Base-by-base conservation (phyloP, 2,888 invertebrate species). In the Tortricodes alternella region DNA sequence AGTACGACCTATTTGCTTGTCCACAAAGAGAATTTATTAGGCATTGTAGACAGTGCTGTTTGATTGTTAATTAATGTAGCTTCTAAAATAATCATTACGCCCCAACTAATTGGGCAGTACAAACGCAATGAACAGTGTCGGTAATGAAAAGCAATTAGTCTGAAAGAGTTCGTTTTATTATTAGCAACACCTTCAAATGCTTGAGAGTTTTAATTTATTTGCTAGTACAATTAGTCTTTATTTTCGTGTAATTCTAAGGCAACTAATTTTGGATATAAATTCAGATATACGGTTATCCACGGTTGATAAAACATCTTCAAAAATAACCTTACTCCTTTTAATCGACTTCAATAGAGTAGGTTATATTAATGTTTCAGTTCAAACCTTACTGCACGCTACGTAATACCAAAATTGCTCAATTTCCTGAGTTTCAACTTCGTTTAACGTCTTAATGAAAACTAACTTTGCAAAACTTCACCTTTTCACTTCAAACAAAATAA, bases 361-460 rank as follows among this genome's bases (percentile, higher is more conserved):
- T 29, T 29, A 29, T 29, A n/a, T 44, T 29, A 29, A 56, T 11
- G 27, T 29, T 13, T 13, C 23, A 38, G 44, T 49, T 56, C 21
- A 38, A 38, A 32, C 32, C 38, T 34, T 55, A 55, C 66, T 62
- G 64, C 74, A 74, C 73, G 77, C 71, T 70, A 74, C 63, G 69
- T 78, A 76, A 78, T 74, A 67, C 72, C 71, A 65, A 83, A 84
- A 86, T 84, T 85, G 83, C 76, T 81, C 76, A 85, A 85, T 86
- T 85, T 85, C 85, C 83, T 79, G 67, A 80, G 73, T 76, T 78
- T 80, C 73, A 74, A 79, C 80, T 77, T 70, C 69, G 74, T 70
- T 80, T 78, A 80, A 79, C 76, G 77, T 81, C 80, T 83, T 82
- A 81, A 84, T 83, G 78, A 78, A 81, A 83, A 79, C 83, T 79